Evolutionary conservation across 1,140 invertebrate genomes (phyloP), one percentile per base, ranked within the genome.

Genomic region (Antheraea pernyi): DNA sequence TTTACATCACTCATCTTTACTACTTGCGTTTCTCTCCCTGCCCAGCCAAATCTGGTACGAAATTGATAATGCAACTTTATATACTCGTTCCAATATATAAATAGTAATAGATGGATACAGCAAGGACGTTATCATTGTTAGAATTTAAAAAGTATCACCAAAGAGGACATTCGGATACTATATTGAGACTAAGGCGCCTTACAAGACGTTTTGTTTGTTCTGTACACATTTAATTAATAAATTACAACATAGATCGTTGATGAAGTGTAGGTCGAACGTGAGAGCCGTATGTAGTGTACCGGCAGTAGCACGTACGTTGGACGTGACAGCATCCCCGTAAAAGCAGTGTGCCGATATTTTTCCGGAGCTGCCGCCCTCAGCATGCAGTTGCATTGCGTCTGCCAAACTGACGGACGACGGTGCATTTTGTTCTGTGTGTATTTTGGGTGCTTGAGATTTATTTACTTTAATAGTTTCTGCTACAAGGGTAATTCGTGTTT

Each of bases 331-430:
- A 59, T 65, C 70, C 62, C 58, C 58, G 53, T 69, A 71, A 69
- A 65, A 73, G 59, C 7, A 46, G 42, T 16, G 64, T 48, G 66
- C 58, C 37, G 77, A 74, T 81, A 78, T 81, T 81, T 80, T 80
- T 79, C 75, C 73, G 73, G 75, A 74, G 69, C 68, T 65, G 65
- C 71, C 70, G 19, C 62, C 72, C 70, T 53, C 65, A 59, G 68
- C 59, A 42, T 46, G 59, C 66, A 64, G 60, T 36, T 53, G 46
- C 71, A 66, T 63, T 53, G 46, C 71, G 63, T 63, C 71, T 75
- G 75, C 71, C 78, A 65, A 75, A 70, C 74, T 73, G 76, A 75
- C 72, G 66, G 62, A 39, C 63, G 16, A 67, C 60, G 59, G 11
- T 22, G 19, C 30, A 9, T 61, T 19, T 53, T 53, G 13, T 11